Percentiles rank a stretch among this genome's conserved stretches.
phyloP scores from a whole-genome alignment of 2,888 invertebrate species.

The Ophioninae sp. region DNA sequence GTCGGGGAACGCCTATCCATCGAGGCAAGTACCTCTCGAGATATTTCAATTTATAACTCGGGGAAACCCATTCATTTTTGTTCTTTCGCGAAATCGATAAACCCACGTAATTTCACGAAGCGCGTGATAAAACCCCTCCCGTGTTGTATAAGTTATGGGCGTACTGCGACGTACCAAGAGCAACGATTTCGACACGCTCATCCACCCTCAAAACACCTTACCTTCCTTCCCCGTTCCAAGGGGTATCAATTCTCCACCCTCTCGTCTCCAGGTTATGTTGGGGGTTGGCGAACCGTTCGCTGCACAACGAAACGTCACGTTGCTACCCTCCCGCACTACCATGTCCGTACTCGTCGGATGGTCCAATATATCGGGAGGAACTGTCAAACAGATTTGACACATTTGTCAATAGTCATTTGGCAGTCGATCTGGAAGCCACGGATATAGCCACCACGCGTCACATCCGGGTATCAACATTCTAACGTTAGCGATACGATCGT shows the following conservation, averaged over 20 bases:
- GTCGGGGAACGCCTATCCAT: not conserved
- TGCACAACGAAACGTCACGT: constrained; percentile 88
- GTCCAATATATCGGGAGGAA: constrained; percentile 91
- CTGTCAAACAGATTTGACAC: constrained; percentile 79
- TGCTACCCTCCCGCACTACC: constrained; percentile 90
- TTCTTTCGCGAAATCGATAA: constrained; percentile 39
- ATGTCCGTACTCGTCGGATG: constrained; percentile 89
- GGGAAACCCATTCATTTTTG: constrained; percentile 43
- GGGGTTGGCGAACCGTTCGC: constrained; percentile 92
- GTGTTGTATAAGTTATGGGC: not conserved
- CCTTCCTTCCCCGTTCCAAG: constrained; percentile 78
- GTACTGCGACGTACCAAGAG: constrained; percentile 1
- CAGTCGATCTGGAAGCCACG: not conserved
- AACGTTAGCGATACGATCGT: not conserved
- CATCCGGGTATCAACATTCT: not conserved
- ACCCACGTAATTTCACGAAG: constrained; percentile 23
- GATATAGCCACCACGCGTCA: not conserved
- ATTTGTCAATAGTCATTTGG: not conserved
- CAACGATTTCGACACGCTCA: not conserved
- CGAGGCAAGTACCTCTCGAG: not conserved
- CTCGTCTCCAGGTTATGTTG: constrained; percentile 90
- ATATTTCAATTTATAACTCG: constrained; percentile 31
- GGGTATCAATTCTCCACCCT: constrained; percentile 86
- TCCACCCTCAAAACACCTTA: constrained; percentile 60
- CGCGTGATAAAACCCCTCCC: not conserved